Percentiles rank a stretch among this genome's conserved stretches.
phyloP scores from a whole-genome alignment of 2,113 vertebrate genomes.

The Gracilinanus agilis region DNA sequence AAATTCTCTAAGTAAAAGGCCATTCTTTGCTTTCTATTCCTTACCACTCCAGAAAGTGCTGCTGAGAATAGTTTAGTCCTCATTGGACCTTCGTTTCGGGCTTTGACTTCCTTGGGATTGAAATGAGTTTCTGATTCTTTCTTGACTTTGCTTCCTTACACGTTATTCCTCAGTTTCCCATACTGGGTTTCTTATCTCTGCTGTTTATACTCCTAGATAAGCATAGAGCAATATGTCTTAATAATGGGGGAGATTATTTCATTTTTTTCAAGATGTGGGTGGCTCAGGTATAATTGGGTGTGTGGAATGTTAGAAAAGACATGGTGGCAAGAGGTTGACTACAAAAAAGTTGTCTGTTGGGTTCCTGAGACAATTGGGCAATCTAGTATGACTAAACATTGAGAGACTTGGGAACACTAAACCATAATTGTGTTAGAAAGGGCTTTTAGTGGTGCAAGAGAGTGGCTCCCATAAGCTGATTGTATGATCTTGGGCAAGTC shows the following conservation, averaged over 20 bases:
- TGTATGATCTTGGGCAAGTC: background rate
- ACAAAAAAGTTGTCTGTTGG: background rate
- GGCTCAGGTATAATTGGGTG: background rate
- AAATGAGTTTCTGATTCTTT: background rate
- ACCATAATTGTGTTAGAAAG: background rate
- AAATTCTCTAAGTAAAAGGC: background rate
- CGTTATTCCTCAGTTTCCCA: background rate
- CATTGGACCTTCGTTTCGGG: background rate
- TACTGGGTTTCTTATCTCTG: background rate
- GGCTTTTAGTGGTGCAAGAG: background rate
- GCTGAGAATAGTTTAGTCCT: background rate
- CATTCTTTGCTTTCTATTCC: background rate
- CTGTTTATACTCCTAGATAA: background rate
- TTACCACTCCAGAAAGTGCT: background rate
- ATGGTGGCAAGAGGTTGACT: background rate
- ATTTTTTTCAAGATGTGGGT: background rate
- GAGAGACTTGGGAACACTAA: background rate
- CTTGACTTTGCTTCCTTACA: background rate
- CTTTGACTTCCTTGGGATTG: background rate
- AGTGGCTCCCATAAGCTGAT: background rate
- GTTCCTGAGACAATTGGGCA: background rate
- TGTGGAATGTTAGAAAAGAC: background rate
- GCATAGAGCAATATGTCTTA: background rate
- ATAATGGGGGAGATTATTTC: background rate
- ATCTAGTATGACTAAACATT: background rate